These are phyloP conservation scores for Anguilla megastoma DNA, from an alignment of 2,797 vertebrate species.

Conservation along the genomic window DNA sequence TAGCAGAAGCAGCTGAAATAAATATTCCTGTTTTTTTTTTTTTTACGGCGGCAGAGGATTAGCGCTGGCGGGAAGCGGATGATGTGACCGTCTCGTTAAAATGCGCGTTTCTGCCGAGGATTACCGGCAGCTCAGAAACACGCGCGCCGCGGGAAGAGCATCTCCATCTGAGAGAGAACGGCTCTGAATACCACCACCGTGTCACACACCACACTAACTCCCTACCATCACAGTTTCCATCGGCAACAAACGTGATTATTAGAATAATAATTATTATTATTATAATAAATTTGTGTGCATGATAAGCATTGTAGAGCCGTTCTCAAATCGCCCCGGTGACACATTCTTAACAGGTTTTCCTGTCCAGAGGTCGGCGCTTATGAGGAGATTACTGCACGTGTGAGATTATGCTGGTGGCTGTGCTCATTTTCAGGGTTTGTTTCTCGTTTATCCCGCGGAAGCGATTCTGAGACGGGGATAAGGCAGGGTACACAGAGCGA, in stretches of 20 bases:
- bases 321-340: constrained; percentile 72
- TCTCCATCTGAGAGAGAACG: constrained; percentile 47
- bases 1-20: constrained; percentile 20
- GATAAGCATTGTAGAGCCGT: constrained; percentile 71
- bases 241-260: constrained; percentile 68
- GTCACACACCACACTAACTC: constrained; percentile 66
- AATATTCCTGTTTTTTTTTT: constrained; percentile 41
- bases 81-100: constrained; percentile 72
- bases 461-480: constrained; percentile 47
- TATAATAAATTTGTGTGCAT: constrained; percentile 49
- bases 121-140: constrained; percentile 66
- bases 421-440: constrained; percentile 61
- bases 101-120: constrained; percentile 67
- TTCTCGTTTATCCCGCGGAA: constrained; percentile 71
- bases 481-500: background rate
- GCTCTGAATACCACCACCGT: constrained; percentile 68
- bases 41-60: constrained; percentile 67
- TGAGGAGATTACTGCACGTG: constrained; percentile 60
- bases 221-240: constrained; percentile 57
- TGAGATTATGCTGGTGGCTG: constrained; percentile 67
- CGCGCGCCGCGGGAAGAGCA: constrained; percentile 53
- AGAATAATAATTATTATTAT: background rate
- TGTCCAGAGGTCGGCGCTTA: constrained; percentile 61
- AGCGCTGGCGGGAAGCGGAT: constrained; percentile 67
- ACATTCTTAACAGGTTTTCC: constrained; percentile 70